Percentiles rank a stretch among this genome's conserved stretches.
Evolutionary conservation across 1,140 invertebrate genomes (phyloP).

Genomic region (Heterodera schachtii): DNA sequence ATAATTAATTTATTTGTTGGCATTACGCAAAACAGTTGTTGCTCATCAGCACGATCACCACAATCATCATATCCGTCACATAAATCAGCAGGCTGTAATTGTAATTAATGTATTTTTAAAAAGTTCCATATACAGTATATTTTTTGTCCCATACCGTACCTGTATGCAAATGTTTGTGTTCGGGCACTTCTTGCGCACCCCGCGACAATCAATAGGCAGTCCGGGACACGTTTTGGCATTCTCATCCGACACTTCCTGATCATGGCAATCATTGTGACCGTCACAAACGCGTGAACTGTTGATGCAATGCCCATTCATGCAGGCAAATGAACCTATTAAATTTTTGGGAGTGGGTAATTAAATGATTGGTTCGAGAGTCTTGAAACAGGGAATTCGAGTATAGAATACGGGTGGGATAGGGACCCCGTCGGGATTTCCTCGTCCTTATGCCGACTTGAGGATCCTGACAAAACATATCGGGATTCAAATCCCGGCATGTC

Average conservation of each 20-base stretch:
- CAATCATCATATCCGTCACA: slow-evolving; percentile 62
- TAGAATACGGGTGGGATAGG: too few species aligned
- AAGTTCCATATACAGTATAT: background rate
- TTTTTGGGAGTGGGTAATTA: too few species aligned
- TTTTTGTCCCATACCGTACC: background rate
- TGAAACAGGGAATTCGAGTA: too few species aligned
- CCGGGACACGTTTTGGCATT: slow-evolving; percentile 58
- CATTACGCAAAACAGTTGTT: slow-evolving; percentile 58
- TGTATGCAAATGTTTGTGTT: slow-evolving; percentile 65
- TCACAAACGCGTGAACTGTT: slow-evolving; percentile 64
- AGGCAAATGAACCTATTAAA: slow-evolving; percentile 82
- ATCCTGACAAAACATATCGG: too few species aligned
- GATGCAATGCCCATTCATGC: slow-evolving; percentile 77
- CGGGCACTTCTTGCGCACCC: slow-evolving; percentile 61
- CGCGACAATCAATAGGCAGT: slow-evolving; percentile 63
- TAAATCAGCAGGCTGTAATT: slow-evolving; percentile 51
- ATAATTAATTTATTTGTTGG: too few species aligned
- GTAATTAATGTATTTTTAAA: too few species aligned
- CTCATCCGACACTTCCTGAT: slow-evolving; percentile 62
- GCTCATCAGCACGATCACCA: slow-evolving; percentile 53
- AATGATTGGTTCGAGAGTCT: too few species aligned
- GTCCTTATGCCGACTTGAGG: too few species aligned
- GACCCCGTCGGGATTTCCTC: too few species aligned
- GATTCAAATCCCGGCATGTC: too few species aligned
- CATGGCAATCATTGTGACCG: slow-evolving; percentile 65